Evolutionary conservation across 2,888 invertebrate genomes (phyloP).

Genomic region (Octodonta nipae): DNA sequence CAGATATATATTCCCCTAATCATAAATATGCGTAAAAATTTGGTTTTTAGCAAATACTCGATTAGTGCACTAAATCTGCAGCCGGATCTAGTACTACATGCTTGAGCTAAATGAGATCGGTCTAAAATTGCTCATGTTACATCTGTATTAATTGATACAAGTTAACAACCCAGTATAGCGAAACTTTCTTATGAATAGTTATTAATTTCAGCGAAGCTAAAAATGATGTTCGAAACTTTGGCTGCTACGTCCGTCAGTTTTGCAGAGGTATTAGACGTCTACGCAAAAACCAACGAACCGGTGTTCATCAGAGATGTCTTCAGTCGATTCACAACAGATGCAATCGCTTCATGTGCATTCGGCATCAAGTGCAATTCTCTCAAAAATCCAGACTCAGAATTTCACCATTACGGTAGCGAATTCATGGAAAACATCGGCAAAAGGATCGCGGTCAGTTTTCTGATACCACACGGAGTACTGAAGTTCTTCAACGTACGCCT

Average conservation of each 20-base stretch:
- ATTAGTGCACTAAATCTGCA: too few relatives aligned
- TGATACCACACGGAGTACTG: constrained; percentile 14
- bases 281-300: constrained; percentile 23
- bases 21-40: too few relatives aligned
- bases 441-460: constrained; percentile 6
- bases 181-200: too few relatives aligned
- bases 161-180: too few relatives aligned
- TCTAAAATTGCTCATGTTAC: too few relatives aligned
- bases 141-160: too few relatives aligned
- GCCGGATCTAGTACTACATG: too few relatives aligned
- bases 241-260: constrained; percentile 41
- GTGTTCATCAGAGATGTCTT: constrained; percentile 36
- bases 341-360: constrained; percentile 46
- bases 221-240: constrained; percentile 47
- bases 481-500: constrained; percentile 16
- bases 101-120: too few relatives aligned
- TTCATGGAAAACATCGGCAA: constrained; percentile 7
- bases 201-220: constrained; percentile 43
- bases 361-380: constrained; percentile 45
- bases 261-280: constrained; percentile 33
- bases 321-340: constrained; percentile 44
- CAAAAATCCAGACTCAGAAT: constrained; percentile 37
- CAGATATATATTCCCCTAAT: too few relatives aligned
- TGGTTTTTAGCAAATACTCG: too few relatives aligned
- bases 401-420: constrained; percentile 23